Evolutionary conservation across 2,797 vertebrate genomes (phyloP), one percentile per base, ranked within the genome.

Genomic region (Liparis tanakae): DNA sequence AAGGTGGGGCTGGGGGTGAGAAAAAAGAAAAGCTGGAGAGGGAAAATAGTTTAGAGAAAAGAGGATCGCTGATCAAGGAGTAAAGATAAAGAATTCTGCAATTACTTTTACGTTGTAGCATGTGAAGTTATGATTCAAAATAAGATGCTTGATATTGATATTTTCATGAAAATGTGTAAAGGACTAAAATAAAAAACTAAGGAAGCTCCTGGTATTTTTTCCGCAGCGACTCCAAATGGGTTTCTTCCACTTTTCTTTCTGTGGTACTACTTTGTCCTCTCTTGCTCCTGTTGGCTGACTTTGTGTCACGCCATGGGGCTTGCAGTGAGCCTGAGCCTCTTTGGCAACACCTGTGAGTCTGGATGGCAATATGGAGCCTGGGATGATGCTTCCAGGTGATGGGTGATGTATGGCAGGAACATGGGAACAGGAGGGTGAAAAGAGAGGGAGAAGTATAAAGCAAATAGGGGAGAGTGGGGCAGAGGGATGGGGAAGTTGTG

Each of bases 231-330:
- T 41, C 5, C 25, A 2, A 30, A 2, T 30, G 25, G 25, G 25
- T 30, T 68, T 43, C 57, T 25, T 67, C 76, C 72, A 65, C 34
- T 50, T 66, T 68, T 74, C n/a, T 70, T 53, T 64, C 41, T n/a
- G n/a, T 43, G 22, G 3, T 54, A 14, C 51, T 17, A 65, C 70
- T 69, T 68, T 81, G 54, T 72, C 70, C 66, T 67, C 44, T 60
- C 55, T 72, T 78, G 81, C 86, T 91, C 85, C 81, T 88, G 72
- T 88, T 90, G 91, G 88, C 91, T 90, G 89, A 88, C 89, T 92
- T 90, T 87, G 85, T 65, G 68, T 41, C 48, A 72, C 84, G 1
- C 87, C 14, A 20, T 72, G 79, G 91, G 91, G 88, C 65, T 87
- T 87, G 77, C 88, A 82, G 73, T 51, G 82, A 87, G 82, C 85